Conservation (phyloP, 2,797 vertebrate species). For the Pogonophryne albipinna region DNA sequence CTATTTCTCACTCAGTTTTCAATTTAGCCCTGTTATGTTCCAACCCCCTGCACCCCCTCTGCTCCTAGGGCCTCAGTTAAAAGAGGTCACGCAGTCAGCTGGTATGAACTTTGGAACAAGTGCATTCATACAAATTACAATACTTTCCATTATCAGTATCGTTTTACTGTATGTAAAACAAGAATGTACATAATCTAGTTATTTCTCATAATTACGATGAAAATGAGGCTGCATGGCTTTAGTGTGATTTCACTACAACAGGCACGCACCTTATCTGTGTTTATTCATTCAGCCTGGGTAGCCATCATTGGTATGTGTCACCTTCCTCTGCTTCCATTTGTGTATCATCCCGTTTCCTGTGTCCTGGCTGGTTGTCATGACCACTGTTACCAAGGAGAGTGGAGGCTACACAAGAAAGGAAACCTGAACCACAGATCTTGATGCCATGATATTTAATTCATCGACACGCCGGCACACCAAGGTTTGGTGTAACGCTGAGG, state of each 20-base stretch:
- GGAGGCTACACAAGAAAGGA: conserved; percentile 76
- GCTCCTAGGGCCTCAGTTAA: conserved; percentile 10
- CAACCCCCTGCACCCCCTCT: too few species aligned
- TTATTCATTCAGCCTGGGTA: conserved; percentile 3
- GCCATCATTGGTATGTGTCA: conserved; percentile 50
- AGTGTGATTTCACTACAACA: neutral
- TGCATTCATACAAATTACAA: neutral
- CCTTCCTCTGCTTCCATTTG: conserved; percentile 56
- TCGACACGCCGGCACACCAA: conserved; percentile 50
- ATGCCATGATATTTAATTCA: conserved; percentile 87
- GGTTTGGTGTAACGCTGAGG: conserved; percentile 42
- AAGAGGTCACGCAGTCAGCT: conserved; percentile 21
- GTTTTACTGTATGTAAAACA: neutral
- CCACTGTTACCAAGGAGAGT: conserved; percentile 82
- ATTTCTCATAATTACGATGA: neutral
- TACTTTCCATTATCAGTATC: neutral
- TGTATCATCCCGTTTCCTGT: conserved; percentile 71
- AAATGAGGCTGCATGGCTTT: neutral
- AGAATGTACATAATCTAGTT: too few species aligned
- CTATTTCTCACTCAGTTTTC: neutral
- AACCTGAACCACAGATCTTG: conserved; percentile 81
- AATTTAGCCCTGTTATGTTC: neutral
- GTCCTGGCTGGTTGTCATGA: conserved; percentile 81
- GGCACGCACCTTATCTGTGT: neutral
- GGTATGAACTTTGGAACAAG: neutral